These are phyloP conservation scores for Xestobium rufovillosum DNA, from an alignment of 2,888 invertebrate species.

Conservation along the genomic window DNA sequence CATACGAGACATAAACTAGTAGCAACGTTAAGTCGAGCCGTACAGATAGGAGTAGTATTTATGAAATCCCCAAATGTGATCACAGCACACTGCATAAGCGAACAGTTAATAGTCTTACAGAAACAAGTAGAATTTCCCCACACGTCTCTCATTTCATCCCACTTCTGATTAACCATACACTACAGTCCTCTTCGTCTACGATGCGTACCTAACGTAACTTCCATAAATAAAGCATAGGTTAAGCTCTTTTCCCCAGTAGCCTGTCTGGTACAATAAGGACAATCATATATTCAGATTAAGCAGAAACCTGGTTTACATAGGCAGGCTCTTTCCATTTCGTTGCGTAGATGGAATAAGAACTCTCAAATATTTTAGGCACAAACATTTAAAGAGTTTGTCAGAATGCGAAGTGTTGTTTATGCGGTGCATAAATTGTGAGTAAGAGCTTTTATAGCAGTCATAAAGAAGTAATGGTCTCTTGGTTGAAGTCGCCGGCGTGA, in stretches of 20 bases:
- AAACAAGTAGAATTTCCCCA: constrained; percentile 16
- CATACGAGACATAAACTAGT: no score
- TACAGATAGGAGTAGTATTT: constrained; percentile 17
- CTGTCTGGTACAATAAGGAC: constrained; percentile 38
- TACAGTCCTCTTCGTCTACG: not conserved
- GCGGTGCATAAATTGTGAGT: constrained; percentile 38
- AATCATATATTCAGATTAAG: constrained; percentile 43
- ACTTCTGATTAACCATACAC: constrained; percentile 12
- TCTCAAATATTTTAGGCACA: constrained; percentile 41
- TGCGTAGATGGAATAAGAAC: constrained; percentile 39
- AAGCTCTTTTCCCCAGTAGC: constrained; percentile 33
- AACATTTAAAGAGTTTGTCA: constrained; percentile 35
- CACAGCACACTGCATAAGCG: constrained; percentile 36
- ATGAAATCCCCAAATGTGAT: constrained; percentile 37
- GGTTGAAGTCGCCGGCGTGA: constrained; percentile 29
- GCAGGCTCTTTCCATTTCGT: constrained; percentile 32
- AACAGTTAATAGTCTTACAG: constrained; percentile 38
- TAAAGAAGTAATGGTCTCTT: constrained; percentile 38
- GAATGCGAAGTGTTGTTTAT: constrained; percentile 37
- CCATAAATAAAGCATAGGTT: constrained; percentile 18
- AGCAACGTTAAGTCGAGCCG: constrained; percentile 1
- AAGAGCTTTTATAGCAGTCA: constrained; percentile 40
- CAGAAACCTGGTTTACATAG: constrained; percentile 37
- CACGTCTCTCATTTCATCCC: constrained; percentile 13
- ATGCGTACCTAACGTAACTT: constrained; percentile 6